Conservation (phyloP, 64 coral and sea anemone genomes). For the Astreopora myriophthalma region DNA sequence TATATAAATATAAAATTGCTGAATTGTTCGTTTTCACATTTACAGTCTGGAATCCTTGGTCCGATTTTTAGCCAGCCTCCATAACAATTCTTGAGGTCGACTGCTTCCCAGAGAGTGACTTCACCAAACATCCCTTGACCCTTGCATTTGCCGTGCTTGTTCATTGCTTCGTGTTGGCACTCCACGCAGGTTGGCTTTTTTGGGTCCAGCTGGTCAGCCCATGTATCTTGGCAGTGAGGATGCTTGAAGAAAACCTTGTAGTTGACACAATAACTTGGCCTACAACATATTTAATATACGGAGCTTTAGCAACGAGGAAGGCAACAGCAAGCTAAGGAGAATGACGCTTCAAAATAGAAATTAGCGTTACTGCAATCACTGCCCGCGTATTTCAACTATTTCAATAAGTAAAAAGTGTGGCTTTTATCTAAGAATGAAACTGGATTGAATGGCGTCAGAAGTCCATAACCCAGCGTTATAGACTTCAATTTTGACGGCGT, state of each 20-base stretch:
- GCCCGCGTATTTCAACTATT: no score
- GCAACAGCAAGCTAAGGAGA: no score
- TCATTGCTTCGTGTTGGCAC: slow-evolving; percentile 79
- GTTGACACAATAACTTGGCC: slow-evolving; percentile 75
- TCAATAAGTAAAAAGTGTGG: no score
- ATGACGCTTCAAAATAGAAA: no score
- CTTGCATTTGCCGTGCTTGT: slow-evolving; percentile 77
- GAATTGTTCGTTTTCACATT: slow-evolving; percentile 71
- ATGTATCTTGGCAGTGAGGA: slow-evolving; percentile 85
- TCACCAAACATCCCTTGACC: slow-evolving; percentile 75
- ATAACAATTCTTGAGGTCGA: slow-evolving; percentile 81
- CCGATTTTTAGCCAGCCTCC: slow-evolving; percentile 83
- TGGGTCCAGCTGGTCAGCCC: slow-evolving; percentile 78
- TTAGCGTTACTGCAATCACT: no score
- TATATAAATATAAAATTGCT: slow-evolving; percentile 97
- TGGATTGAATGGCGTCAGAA: no score
- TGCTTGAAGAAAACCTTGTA: slow-evolving; percentile 86
- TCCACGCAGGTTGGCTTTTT: slow-evolving; percentile 83
- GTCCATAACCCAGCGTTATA: no score
- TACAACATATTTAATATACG: slow-evolving; percentile 14
- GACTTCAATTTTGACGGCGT: no score
- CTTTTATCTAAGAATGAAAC: no score
- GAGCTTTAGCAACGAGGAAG: no score
- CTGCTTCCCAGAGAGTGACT: slow-evolving; percentile 74
- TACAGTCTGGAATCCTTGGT: slow-evolving; percentile 67